Evolutionary conservation across 2,113 vertebrate genomes (phyloP).

Genomic region (Anguilla japonica): DNA sequence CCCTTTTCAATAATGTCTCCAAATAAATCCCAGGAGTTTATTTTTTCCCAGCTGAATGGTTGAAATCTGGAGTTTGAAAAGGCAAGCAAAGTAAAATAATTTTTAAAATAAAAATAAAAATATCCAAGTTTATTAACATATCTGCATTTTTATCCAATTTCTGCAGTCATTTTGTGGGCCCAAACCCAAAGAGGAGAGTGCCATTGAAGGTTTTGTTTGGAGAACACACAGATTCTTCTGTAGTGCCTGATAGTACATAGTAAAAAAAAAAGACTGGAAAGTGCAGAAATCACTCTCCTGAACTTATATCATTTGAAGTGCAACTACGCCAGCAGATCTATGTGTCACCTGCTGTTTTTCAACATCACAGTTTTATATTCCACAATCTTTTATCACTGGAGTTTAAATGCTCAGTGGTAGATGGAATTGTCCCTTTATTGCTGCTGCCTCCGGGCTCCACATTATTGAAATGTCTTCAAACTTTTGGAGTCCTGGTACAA

Average conservation of each 20-base stretch:
- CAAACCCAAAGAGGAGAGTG: not conserved
- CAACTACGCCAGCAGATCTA: conserved; percentile 16
- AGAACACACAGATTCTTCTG: not conserved
- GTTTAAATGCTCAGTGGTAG: conserved; percentile 26
- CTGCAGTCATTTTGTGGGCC: not conserved
- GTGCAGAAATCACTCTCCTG: conserved; percentile 18
- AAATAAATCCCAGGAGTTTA: not conserved
- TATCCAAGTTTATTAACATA: not conserved
- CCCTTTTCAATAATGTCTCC: not conserved
- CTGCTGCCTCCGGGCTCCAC: conserved; percentile 9
- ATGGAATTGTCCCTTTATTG: conserved; percentile 29
- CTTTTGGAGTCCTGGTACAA: not conserved
- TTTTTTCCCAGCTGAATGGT: not conserved
- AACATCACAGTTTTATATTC: not conserved
- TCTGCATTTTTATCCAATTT: not conserved
- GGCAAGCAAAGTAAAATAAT: too few species aligned
- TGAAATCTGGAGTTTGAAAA: conserved; percentile 15
- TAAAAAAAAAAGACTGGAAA: conserved; percentile 22
- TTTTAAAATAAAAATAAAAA: not conserved
- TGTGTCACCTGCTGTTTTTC: conserved; percentile 24
- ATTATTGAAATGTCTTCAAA: conserved; percentile 27
- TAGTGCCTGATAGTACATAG: conserved; percentile 6
- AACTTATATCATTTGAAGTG: conserved; percentile 27
- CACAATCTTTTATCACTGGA: conserved; percentile 11
- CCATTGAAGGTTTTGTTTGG: not conserved